Percentiles rank a stretch among this genome's conserved stretches.
phyloP scores from a whole-genome alignment of 2,888 invertebrate species.

The Prosapia bicincta region DNA sequence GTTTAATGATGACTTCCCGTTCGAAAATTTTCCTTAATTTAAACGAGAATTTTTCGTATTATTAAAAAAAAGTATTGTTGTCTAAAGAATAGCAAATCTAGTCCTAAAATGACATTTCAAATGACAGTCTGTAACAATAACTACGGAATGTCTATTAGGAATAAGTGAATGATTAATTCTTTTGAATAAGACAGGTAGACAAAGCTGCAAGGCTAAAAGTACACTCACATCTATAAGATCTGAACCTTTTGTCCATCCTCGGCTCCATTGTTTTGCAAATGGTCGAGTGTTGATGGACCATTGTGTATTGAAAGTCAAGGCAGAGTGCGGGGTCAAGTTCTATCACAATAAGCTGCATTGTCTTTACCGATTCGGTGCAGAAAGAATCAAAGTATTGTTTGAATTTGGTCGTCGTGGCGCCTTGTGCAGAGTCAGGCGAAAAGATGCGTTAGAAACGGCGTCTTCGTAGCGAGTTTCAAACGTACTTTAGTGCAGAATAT shows the following conservation, averaged over 20 bases:
- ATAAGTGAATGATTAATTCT: not conserved
- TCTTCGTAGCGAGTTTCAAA: no score
- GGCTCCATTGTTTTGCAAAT: not conserved
- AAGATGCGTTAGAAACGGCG: no score
- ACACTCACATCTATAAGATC: not conserved
- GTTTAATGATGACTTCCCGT: no score
- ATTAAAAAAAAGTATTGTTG: no score
- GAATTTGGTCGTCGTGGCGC: not conserved
- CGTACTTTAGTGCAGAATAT: no score
- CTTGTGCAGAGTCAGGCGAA: not conserved
- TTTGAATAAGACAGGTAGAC: not conserved
- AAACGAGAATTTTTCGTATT: no score
- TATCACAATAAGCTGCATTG: not conserved
- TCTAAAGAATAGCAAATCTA: no score
- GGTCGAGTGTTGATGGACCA: not conserved
- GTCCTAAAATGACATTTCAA: not conserved
- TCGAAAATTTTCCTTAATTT: no score
- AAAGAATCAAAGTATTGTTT: not conserved
- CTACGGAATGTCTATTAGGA: not conserved
- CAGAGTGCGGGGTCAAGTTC: not conserved
- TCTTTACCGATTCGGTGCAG: not conserved
- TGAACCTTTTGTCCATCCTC: not conserved
- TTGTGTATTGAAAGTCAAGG: not conserved
- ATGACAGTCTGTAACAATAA: not conserved
- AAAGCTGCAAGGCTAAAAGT: not conserved